A percentile compares a stretch with the other conserved stretches of the same genome.
Conservation (phyloP, 2,113 vertebrate genomes). For the Lasiurus borealis region DNA sequence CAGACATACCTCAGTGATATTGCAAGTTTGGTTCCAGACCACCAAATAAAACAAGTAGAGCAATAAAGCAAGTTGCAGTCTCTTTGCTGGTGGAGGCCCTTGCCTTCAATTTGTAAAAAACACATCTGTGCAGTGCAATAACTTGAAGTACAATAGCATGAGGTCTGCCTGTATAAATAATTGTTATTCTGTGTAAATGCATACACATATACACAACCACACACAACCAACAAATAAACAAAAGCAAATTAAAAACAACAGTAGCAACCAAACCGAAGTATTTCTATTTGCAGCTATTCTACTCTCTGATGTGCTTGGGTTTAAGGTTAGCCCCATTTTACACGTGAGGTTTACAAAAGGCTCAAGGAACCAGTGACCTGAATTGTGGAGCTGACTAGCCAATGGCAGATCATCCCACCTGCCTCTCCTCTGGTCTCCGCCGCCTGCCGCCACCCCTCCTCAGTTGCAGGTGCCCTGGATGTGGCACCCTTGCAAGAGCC, state of each 20-base stretch:
- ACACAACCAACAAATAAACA: not conserved
- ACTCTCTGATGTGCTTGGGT: not conserved
- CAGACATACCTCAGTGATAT: not conserved
- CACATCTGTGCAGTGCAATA: not conserved
- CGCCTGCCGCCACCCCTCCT: rapidly evolving
- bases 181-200: not conserved
- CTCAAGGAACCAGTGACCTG: not conserved
- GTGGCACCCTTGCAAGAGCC: not conserved
- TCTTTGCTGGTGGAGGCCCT: not conserved
- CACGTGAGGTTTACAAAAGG: not conserved
- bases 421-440: rapidly evolving
- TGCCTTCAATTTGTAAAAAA: not conserved
- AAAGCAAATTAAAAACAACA: not conserved
- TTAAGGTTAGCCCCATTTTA: not conserved
- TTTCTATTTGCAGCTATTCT: not conserved
- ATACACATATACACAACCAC: not conserved
- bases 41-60: not conserved
- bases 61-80: not conserved
- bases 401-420: not conserved
- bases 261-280: not conserved
- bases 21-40: not conserved
- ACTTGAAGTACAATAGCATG: not conserved
- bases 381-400: not conserved
- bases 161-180: not conserved
- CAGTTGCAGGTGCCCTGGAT: not conserved